phyloP scores from a whole-genome alignment of 2,888 invertebrate genomes.

The Sepioteuthis lessoniana region DNA sequence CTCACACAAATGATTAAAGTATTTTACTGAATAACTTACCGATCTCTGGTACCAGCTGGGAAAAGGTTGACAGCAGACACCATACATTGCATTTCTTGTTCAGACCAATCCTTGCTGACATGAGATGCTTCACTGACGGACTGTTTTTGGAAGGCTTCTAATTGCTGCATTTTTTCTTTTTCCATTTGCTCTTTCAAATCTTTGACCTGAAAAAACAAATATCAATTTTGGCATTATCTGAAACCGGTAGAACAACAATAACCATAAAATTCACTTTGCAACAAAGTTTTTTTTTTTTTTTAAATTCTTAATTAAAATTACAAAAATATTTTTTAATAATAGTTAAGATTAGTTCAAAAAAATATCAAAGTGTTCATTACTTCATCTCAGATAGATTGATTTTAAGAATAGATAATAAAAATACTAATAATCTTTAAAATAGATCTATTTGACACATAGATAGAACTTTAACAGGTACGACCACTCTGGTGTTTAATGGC shows the following conservation, averaged over 20 bases:
- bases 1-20: neutral
- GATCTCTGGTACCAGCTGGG: conserved; percentile 95
- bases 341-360: too few relatives aligned
- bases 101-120: conserved; percentile 82
- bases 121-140: conserved; percentile 56
- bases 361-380: too few relatives aligned
- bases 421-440: too few relatives aligned
- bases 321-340: too few relatives aligned
- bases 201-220: conserved; percentile 58
- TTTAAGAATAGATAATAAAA: too few relatives aligned
- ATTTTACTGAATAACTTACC: conserved; percentile 76
- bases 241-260: neutral
- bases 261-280: neutral
- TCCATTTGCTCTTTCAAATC: conserved; percentile 84
- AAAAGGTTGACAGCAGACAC: conserved; percentile 98
- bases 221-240: neutral
- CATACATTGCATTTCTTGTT: conserved; percentile 88
- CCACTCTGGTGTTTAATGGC: too few relatives aligned
- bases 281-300: too few relatives aligned
- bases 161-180: conserved; percentile 80
- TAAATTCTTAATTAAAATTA: too few relatives aligned
- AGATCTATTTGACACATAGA: too few relatives aligned
- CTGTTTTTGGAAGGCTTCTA: conserved; percentile 65
- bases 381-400: too few relatives aligned
- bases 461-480: too few relatives aligned